Evolutionary conservation across 2,888 invertebrate genomes (phyloP), one percentile per base, ranked within the genome.

Genomic region (Ectobius pallidus): DNA sequence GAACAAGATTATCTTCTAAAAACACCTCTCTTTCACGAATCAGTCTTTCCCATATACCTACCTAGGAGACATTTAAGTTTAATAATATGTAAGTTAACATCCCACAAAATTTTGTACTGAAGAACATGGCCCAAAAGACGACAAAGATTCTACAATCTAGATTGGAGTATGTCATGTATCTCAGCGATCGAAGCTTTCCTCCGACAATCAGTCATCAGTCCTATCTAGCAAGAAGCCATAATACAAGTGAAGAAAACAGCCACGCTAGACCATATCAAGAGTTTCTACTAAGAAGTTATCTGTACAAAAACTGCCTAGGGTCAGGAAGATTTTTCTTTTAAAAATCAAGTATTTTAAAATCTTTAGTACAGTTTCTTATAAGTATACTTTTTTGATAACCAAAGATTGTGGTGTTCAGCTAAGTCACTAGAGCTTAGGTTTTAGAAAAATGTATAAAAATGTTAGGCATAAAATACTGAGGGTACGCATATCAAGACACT

Each of bases 1-100:
- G 70, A 58, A 61, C 70, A 70, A 70, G 70, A 68, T 46, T 63
- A 71, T 71, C 27, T 44, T 65, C 65, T 65, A 65, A 65, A 73
- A 73, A 73, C 70, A 70, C 44, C 69, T 49, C 55, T 70, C 32
- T 46, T 18, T 62, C 63, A 65, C 68, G 49, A 49, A 67, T 75
- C 75, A 75, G 75, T 75, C 75, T 75, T 75, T 72, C 75, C 75
- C 74, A 74, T 69, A 52, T 73, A 39, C 55, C 71, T 73, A 73
- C 22, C 69, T 71, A 75, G 44, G 58, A 72, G 67, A 75, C 71
- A 75, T 62, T 62, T 69, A 58, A 25, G 11, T 61, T 22, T 34
- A 39, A 22, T 63, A 67, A 73, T 39, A 72, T 55, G 46, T 71
- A 69, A 72, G 32, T 74, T 71, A 70, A 69, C 70, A 75, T 30